Base-by-base conservation (phyloP, 2,113 vertebrate species). In the Saimiri boliviensis region DNA sequence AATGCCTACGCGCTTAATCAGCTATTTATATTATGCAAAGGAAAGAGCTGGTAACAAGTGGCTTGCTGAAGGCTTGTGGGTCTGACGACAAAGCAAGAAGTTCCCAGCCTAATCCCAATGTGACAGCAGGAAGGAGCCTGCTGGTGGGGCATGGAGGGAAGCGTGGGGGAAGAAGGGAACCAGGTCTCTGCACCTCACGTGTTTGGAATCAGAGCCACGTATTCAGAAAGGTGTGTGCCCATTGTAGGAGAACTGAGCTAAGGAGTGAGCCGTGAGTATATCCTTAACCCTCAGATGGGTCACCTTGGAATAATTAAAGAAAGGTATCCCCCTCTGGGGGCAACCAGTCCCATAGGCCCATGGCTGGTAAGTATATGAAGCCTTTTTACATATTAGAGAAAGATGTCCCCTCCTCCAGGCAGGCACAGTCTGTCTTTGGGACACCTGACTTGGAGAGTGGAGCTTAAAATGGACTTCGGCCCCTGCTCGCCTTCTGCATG, bases 391-490 rank as follows among this genome's bases (percentile, higher is more conserved):
- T 37, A 82, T 82, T 42, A 88, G 58, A 81, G 23, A 52, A 68
- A 58, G 7, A 42, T 14, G 10, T 5, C 45, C 45, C 25, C 68
- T 63, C 76, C 60, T 93, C 74, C 80, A 40, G 56, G 54, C 68
- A 66, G 54, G 89, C 7, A 11, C 0, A 3, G 30, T 12, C 21
- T 92, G 63, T 37, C 58, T 54, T 68, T 13, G 76, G 27, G 80
- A 54, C 45, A n/a, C 27, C 91, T 66, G 73, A n/a, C 79, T 91
- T 89, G 86, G 54, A 63, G 88, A 85, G 74, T 54, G 81, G 81
- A 87, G 52, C 68, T 89, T 60, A 80, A 82, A 52, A 60, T 60
- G 49, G 71, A 94, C 74, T 35, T 47, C 81, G 13, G 73, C 8
- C 83, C 54, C 73, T 49, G 1, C 60, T 56, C 45, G 76, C 42